phyloP scores from a whole-genome alignment of 2,797 vertebrate genomes.

The Enteromius paludinosus region DNA sequence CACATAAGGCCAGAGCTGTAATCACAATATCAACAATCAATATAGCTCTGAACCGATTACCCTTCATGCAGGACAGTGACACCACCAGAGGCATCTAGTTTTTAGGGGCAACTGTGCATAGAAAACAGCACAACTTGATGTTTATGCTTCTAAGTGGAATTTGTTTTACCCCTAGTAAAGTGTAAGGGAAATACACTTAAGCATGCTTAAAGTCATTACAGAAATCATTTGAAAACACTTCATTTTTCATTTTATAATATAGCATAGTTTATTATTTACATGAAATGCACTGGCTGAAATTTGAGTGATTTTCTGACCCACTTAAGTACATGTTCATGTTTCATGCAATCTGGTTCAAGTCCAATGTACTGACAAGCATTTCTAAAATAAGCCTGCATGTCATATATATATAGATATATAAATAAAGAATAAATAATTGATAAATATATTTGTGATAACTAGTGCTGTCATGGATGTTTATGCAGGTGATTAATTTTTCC shows the following conservation, averaged over 20 bases:
- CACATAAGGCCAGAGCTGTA: background rate
- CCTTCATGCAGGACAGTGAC: background rate
- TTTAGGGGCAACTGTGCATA: background rate
- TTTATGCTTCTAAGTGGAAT: background rate
- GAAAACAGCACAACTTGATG: background rate
- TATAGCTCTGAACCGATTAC: constrained; percentile 3
- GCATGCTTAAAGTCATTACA: background rate
- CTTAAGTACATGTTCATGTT: background rate
- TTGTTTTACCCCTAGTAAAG: background rate
- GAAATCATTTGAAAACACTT: background rate
- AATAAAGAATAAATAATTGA: background rate
- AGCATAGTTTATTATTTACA: background rate
- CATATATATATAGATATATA: no score
- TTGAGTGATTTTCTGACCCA: background rate
- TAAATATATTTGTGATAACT: background rate
- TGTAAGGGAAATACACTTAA: background rate
- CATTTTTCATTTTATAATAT: background rate
- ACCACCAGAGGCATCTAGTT: background rate
- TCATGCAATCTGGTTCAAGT: background rate
- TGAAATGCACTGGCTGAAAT: background rate
- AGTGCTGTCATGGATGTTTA: no score
- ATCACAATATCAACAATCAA: constrained; percentile 32
- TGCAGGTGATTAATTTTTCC: no score
- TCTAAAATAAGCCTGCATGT: background rate
- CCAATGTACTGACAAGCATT: background rate